Base-by-base conservation (phyloP, 37 sponge, comb jelly and placozoan species). In the Chondrosia reniformis region DNA sequence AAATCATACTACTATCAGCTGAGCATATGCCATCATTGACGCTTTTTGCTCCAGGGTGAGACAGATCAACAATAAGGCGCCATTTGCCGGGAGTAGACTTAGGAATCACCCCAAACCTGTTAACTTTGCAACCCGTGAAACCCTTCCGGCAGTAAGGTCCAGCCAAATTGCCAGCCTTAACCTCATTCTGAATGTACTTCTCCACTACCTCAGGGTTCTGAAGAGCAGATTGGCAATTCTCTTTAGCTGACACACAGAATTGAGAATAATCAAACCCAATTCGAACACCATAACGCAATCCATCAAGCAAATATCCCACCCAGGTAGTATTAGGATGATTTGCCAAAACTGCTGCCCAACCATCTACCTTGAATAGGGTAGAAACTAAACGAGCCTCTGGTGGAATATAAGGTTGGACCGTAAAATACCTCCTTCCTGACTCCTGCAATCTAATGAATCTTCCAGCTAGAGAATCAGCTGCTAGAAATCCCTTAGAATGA, bases 31-130 rank as follows among this genome's bases (percentile, higher is more conserved):
- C 74, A 21, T 71, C 74, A 24, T 71, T 71, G 39, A 71, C 74
- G 40, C 74, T 71, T 12, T 38, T 42, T 13, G 19, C 45, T 9
- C 9, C 10, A 27, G 79, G 79, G 45, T 25, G 17, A 12, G 79
- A 79, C 27, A 79, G 65, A 32, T 79, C 79, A 6, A 79, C 65
- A 22, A 79, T 79, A 13, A 79, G 66, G 28, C 46, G 41, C 79
- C 79, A 79, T 39, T 64, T 62, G 32, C n/a, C n/a, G n/a, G n/a
- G n/a, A n/a, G n/a, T n/a, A n/a, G n/a, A n/a, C n/a, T n/a, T n/a
- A n/a, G n/a, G n/a, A n/a, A n/a, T n/a, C n/a, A n/a, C n/a, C n/a
- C n/a, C n/a, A n/a, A n/a, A n/a, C n/a, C n/a, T n/a, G 27, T 42
- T 36, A 25, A 12, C 32, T 79, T 22, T 7, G 49, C 33, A 24